Conservation (phyloP, 2,888 invertebrate genomes). For the Drosophila falleni region DNA sequence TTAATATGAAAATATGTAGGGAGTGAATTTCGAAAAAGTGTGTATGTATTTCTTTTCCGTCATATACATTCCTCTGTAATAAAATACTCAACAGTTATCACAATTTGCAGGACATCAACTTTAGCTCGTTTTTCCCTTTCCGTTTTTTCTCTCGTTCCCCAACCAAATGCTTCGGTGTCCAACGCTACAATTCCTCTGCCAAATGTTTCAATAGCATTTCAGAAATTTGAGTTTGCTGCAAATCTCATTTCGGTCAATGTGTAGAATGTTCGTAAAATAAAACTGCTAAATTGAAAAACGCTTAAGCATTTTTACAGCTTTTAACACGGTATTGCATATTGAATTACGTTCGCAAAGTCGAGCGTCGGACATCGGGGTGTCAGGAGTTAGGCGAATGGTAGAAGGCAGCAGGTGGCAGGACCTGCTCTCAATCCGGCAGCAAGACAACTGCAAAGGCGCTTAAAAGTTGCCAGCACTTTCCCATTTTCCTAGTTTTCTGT, state of each 20-base stretch:
- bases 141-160: not conserved
- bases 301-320: slow-evolving; percentile 80
- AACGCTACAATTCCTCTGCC: slow-evolving; percentile 24
- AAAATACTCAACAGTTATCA: not conserved
- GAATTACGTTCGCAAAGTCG: slow-evolving; percentile 67
- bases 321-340: slow-evolving; percentile 75
- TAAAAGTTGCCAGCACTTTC: slow-evolving; percentile 47
- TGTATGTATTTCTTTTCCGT: too few species aligned
- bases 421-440: slow-evolving; percentile 18
- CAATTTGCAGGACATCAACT: not conserved
- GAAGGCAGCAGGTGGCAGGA: slow-evolving; percentile 9
- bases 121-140: slow-evolving; percentile 12
- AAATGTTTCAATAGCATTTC: slow-evolving; percentile 60
- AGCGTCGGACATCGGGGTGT: slow-evolving; percentile 13
- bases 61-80: too few species aligned
- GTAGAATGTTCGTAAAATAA: slow-evolving; percentile 61
- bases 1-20: not conserved
- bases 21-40: not conserved
- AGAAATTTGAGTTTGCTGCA: slow-evolving; percentile 68
- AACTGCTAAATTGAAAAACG: slow-evolving; percentile 79
- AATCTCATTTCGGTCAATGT: slow-evolving; percentile 68
- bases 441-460: slow-evolving; percentile 60
- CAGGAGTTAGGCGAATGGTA: slow-evolving; percentile 7
- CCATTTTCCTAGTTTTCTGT: not conserved
- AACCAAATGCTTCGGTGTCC: not conserved